These are phyloP conservation scores for Enhydra lutris DNA, from an alignment of 2,113 vertebrate species.

Conservation along the genomic window DNA sequence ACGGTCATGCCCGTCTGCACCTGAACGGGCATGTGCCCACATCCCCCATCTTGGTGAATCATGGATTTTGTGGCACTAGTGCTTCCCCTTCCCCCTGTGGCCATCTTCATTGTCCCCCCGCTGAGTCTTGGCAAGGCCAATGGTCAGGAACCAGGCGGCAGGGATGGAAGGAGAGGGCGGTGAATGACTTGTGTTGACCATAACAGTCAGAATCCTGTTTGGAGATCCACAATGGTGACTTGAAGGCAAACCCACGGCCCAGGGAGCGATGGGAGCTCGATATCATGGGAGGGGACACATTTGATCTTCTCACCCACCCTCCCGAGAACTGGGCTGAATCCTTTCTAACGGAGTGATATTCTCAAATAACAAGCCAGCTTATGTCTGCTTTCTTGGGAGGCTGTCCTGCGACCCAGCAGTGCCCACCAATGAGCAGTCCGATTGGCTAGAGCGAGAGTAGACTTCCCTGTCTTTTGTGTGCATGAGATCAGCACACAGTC, in stretches of 20 bases:
- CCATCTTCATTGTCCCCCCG: neutral
- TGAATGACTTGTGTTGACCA: neutral
- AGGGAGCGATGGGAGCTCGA: neutral
- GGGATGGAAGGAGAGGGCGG: neutral
- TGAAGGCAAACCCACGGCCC: neutral
- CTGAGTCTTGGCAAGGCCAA: neutral
- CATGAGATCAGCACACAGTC: neutral
- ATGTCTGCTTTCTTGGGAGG: neutral
- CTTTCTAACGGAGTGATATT: neutral
- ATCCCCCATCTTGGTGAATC: rapidly evolving
- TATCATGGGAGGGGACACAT: neutral
- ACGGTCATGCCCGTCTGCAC: neutral
- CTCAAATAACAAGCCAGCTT: neutral
- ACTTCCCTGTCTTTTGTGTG: neutral
- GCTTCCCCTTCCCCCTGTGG: neutral
- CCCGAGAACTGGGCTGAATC: neutral
- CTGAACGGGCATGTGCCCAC: rapidly evolving
- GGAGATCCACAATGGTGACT: neutral
- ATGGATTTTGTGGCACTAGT: neutral
- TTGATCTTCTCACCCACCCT: neutral
- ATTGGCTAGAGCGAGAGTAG: neutral
- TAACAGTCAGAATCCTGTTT: neutral
- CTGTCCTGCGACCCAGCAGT: neutral
- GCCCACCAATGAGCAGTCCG: neutral
- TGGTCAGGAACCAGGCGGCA: neutral